Evolutionary conservation across 2,888 invertebrate genomes (phyloP).

Genomic region (Arge pagana): DNA sequence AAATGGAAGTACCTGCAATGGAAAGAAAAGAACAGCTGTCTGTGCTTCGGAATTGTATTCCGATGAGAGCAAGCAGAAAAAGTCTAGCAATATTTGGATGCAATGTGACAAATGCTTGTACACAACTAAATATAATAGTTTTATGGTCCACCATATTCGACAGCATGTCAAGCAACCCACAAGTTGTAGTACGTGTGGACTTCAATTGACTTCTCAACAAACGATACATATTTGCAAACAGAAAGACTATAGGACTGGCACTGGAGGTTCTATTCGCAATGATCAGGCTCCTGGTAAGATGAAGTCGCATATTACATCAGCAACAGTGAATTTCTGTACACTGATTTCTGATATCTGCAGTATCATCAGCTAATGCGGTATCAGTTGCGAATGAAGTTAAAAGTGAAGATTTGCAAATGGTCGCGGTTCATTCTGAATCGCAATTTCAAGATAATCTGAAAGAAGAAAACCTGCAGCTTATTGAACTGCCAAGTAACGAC

Average conservation of each 20-base stretch:
- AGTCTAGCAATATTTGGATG: slow-evolving; percentile 42
- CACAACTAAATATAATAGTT: slow-evolving; percentile 49
- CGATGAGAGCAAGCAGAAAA: slow-evolving; percentile 29
- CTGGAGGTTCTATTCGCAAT: no score
- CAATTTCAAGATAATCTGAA: slow-evolving; percentile 2
- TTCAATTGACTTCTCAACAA: slow-evolving; percentile 26
- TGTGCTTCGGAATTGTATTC: slow-evolving; percentile 22
- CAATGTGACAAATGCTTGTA: slow-evolving; percentile 55
- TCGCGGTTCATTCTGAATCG: background rate
- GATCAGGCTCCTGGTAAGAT: no score
- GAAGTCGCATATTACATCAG: no score
- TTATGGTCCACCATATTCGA: slow-evolving; percentile 48
- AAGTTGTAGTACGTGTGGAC: slow-evolving; percentile 38
- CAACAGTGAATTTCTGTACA: no score
- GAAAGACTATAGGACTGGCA: slow-evolving; percentile 23
- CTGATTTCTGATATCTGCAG: no score
- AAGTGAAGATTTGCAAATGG: slow-evolving; percentile 5
- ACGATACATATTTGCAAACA: slow-evolving; percentile 21
- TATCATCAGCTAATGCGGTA: no score
- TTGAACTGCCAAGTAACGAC: slow-evolving; percentile 34
- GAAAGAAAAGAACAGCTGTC: slow-evolving; percentile 34
- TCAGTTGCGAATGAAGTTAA: background rate
- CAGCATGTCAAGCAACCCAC: slow-evolving; percentile 39
- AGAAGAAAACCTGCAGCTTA: slow-evolving; percentile 26
- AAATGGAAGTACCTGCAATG: slow-evolving; percentile 26